Conservation (phyloP, 1,140 invertebrate species). For the Sweltsa coloradensis region DNA sequence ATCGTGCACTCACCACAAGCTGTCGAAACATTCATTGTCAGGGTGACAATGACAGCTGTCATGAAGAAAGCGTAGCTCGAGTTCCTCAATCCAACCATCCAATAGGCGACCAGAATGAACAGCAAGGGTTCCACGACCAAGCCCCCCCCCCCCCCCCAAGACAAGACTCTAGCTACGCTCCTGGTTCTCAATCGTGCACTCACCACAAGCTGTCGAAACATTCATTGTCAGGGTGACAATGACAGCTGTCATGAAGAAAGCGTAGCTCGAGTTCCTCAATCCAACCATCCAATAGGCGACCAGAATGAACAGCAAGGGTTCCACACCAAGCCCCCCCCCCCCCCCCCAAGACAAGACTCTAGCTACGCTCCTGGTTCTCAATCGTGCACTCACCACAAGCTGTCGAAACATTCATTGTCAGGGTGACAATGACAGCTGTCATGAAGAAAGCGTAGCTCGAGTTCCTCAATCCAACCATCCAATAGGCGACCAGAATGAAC, state of each 20-base stretch:
- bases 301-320: slow-evolving; percentile 60
- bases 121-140: slow-evolving; percentile 62
- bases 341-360: no score
- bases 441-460: slow-evolving; percentile 52
- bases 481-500: slow-evolving; percentile 66
- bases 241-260: slow-evolving; percentile 53
- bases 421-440: slow-evolving; percentile 48
- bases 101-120: slow-evolving; percentile 66
- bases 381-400: slow-evolving; percentile 65
- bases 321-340: slow-evolving; percentile 61
- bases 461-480: slow-evolving; percentile 54
- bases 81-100: slow-evolving; percentile 54
- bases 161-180: no score
- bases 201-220: slow-evolving; percentile 72
- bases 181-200: no score
- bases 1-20: slow-evolving; percentile 65
- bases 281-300: slow-evolving; percentile 71
- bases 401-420: slow-evolving; percentile 74
- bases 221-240: slow-evolving; percentile 64
- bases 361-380: no score
- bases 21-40: slow-evolving; percentile 74
- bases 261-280: slow-evolving; percentile 45
- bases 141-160: no score
- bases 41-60: slow-evolving; percentile 48
- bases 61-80: slow-evolving; percentile 52